Evolutionary conservation across 2,888 invertebrate genomes (phyloP).

Genomic region (Chaitophorus viminalis): DNA sequence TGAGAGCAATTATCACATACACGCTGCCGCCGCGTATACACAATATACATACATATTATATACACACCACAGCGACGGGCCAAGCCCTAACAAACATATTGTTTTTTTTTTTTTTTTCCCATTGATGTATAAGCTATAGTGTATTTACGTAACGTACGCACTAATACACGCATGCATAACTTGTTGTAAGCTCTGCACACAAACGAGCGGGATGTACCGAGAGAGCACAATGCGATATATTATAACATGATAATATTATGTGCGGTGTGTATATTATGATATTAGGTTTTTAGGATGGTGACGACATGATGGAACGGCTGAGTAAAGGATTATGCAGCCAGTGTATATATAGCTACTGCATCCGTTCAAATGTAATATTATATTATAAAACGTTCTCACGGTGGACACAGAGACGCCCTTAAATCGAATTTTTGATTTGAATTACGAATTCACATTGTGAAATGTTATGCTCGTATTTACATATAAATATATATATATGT

Average conservation of each 20-base stretch:
- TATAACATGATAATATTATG: not conserved
- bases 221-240: not conserved
- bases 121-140: not conserved
- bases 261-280: not conserved
- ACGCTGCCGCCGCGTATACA: not conserved
- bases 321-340: constrained; percentile 30
- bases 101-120: constrained; percentile 34
- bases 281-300: not conserved
- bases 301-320: constrained; percentile 35
- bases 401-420: constrained; percentile 31
- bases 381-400: constrained; percentile 16
- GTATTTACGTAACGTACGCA: constrained; percentile 5
- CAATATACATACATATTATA: not conserved
- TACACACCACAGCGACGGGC: constrained; percentile 8
- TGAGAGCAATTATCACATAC: constrained; percentile 49
- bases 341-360: too few relatives aligned
- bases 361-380: constrained; percentile 10
- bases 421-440: not conserved
- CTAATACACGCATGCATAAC: not conserved
- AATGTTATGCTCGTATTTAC: not conserved
- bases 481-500: too few relatives aligned
- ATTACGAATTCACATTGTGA: not conserved
- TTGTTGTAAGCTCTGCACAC: not conserved
- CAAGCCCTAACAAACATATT: constrained; percentile 61
- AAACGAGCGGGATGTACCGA: not conserved